Base-by-base conservation (phyloP, 2,888 invertebrate species). In the Ophioninae sp. region DNA sequence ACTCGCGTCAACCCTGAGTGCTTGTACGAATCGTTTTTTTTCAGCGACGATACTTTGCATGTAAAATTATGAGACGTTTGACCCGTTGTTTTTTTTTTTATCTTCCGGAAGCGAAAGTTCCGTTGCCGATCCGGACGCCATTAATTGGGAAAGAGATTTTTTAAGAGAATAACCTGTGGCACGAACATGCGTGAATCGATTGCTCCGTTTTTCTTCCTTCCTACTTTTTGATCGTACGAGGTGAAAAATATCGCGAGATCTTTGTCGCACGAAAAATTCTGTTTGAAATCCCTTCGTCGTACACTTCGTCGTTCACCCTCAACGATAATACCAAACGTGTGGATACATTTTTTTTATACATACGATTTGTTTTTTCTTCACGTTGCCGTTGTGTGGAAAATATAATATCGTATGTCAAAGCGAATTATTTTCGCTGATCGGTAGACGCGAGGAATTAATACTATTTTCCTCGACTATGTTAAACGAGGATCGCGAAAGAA, bases 331-430 rank as follows among this genome's bases (percentile, higher is more conserved):
- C 23, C 56, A 86, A 79, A 86, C 88, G 90, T 90, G 90, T 90
- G 90, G 90, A 90, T 90, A 90, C 90, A 90, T 90, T 90, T 90
- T 89, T 89, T 85, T 69, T 58, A 74, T 81, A 82, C 72, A 61
- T 71, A 72, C 78, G 68, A 61, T 44, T 75, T 20, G 68, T 79
- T 23, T 73, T 67, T 79, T 81, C 3, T 41, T 41, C 41, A 76
- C 78, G 78, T 82, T 85, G 84, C 82, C 75, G 77, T 68, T 72
- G 23, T 58, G n/a, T 74, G 23, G 59, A 30, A 59, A 51, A 83
- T 37, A 61, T 30, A 58, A 61, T 30, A 58, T 10, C 65, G 20
- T 51, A 41, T 17, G 10, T 51, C 13, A 17, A 73, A 44, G 17
- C 59, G 73, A 59, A 73, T 67, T 61, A 7, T 51, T 22, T 63